Base-by-base conservation (phyloP, 2,797 vertebrate species). In the Acanthornis magna region DNA sequence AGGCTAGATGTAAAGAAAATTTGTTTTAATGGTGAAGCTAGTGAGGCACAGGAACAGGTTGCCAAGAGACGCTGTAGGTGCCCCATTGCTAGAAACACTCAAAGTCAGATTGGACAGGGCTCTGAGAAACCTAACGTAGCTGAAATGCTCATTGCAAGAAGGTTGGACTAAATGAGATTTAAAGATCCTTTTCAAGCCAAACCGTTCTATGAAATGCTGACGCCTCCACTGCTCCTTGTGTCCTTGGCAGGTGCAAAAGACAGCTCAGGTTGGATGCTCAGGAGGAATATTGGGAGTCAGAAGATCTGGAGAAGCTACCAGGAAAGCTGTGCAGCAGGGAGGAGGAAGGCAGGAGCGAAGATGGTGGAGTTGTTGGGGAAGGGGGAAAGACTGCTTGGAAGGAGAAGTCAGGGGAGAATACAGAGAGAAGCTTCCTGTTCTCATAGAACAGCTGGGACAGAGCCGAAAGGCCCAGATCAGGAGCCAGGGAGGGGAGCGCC, bases 1-100 rank as follows among this genome's bases (percentile, higher is more conserved):
- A 70, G 48, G 47, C n/a, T 67, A 32, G 20, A 43, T 11, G 34
- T 9, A 54, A 77, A n/a, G 9, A 71, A 83, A 19, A 16, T 0
- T 1, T 1, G 4, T 42, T 57, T 42, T 48, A 45, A 5, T 32
- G 7, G 7, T 54, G 11, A 4, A 5, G 6, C 4, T 71, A 21
- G 9, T 90, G 60, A 73, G 26, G 16, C 16, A 36, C 11, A 42
- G 22, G 42, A 72, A 29, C 34, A 36, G 22, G 11, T 42, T 84
- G 19, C 30, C 34, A 72, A 54, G 47, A 48, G 60, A 18, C 1
- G 4, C 15, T n/a, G 47, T 60, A 36, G 60, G 13, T 60, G 10
- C 11, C 7, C 13, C n/a, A 29, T 53, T 26, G 34, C 13, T 66
- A 19, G 29, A 66, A 84, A 25, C 11, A 25, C n/a, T 78, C 5